Base-by-base conservation (phyloP, 23 tunicate species). In the Corella eumyota region DNA sequence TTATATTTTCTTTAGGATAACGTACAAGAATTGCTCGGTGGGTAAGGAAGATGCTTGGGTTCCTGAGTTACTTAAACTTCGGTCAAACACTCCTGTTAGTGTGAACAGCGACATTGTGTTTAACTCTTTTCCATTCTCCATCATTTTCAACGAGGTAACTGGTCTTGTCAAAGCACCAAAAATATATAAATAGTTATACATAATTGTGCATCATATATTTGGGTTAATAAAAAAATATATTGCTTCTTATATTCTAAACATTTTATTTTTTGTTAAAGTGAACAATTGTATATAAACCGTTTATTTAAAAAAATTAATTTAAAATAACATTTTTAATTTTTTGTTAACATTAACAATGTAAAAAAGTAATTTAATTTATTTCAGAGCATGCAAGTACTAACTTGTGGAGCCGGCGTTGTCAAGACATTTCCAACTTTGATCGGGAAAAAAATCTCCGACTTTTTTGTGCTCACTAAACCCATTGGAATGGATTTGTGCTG, bases 101-200 rank as follows among this genome's bases (percentile, higher is more conserved):
- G 76, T 70, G 20, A 37, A 70, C 35, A 70, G 76, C 64, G 76
- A 70, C 53, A 59, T 70, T 27, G 58, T 70, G 11, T 70, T 70
- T 38, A 57, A 70, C 40, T 54, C 66, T 0, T 70, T 70, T 59
- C 76, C 76, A 4, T 70, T 70, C 27, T 70, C 76, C 6, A 70
- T 70, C 22, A 70, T 70, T 40, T 70, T 70, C 60, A 57, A 59
- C n/a, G 76, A 70, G 63, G 76, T 70, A 65, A 36, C n/a, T n/a
- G n/a, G n/a, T n/a, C n/a, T n/a, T n/a, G n/a, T n/a, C n/a, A n/a
- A n/a, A n/a, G n/a, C n/a, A n/a, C n/a, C n/a, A n/a, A n/a, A n/a
- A n/a, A n/a, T n/a, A n/a, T n/a, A n/a, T n/a, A n/a, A n/a, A n/a
- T n/a, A n/a, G n/a, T n/a, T n/a, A n/a, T n/a, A n/a, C n/a, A 54